Percentiles rank a stretch among this genome's conserved stretches.
These are phyloP conservation scores for Ptilorrhoa leucosticta DNA, from an alignment of 2,113 vertebrate genomes.

Conservation along the genomic window DNA sequence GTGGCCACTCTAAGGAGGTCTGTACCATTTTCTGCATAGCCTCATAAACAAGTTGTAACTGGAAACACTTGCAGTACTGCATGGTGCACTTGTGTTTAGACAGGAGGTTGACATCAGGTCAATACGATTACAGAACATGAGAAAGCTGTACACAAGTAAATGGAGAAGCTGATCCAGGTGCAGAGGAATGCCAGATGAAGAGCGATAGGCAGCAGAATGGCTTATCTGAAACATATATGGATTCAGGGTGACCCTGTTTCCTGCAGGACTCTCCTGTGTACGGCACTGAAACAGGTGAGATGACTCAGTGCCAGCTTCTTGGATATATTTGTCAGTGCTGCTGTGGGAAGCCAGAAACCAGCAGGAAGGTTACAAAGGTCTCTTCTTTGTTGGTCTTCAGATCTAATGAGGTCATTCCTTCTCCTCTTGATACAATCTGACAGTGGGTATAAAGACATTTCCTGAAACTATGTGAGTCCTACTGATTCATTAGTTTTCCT, in stretches of 20 bases:
- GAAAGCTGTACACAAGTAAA: not conserved
- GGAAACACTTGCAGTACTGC: not conserved
- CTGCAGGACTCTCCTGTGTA: not conserved
- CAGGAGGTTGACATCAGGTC: not conserved
- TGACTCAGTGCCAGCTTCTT: not conserved
- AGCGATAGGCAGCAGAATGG: not conserved
- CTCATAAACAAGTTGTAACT: not conserved
- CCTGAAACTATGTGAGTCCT: not conserved
- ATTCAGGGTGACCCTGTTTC: not conserved
- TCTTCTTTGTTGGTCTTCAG: not conserved
- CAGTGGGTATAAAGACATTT: not conserved
- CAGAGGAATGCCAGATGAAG: rapidly evolving
- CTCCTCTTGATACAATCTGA: not conserved
- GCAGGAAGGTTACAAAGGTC: not conserved
- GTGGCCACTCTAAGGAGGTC: not conserved
- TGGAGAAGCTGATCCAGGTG: not conserved
- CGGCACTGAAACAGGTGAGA: not conserved
- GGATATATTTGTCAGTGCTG: not conserved
- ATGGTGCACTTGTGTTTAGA: not conserved
- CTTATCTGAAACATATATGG: not conserved
- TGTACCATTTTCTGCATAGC: not conserved
- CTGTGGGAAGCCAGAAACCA: not conserved
- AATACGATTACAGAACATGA: not conserved
- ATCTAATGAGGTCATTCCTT: not conserved
- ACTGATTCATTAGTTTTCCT: not conserved